Percentiles rank a stretch among this genome's conserved stretches.
phyloP scores from a whole-genome alignment of 2,888 invertebrate genomes.

The Thera britannica region DNA sequence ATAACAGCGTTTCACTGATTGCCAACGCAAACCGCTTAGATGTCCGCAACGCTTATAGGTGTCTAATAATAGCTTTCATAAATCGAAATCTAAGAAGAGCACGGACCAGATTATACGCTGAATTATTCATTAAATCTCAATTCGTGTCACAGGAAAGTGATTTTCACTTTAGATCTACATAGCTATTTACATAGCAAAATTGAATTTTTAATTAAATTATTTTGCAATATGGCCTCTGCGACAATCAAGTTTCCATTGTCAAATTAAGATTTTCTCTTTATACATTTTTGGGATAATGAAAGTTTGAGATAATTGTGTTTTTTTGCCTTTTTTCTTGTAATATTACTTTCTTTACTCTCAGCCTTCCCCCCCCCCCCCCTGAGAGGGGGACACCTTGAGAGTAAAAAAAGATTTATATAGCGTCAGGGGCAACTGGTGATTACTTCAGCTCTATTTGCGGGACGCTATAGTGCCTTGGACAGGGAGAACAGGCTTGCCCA shows the following conservation, averaged over 20 bases:
- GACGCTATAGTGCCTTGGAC: too few relatives aligned
- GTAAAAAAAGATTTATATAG: too few relatives aligned
- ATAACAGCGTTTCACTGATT: too few relatives aligned
- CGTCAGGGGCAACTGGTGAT: too few relatives aligned
- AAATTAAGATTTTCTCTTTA: not conserved
- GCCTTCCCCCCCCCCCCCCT: too few relatives aligned
- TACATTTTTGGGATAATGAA: not conserved
- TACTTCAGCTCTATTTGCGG: too few relatives aligned
- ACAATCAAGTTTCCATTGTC: not conserved
- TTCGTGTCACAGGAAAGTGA: constrained; percentile 34
- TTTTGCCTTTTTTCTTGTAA: too few relatives aligned
- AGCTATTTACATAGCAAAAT: constrained; percentile 31
- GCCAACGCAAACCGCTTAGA: too few relatives aligned
- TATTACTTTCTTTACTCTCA: too few relatives aligned
- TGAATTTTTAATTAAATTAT: constrained; percentile 33
- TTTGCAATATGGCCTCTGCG: constrained; percentile 8
- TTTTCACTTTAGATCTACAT: constrained; percentile 35
- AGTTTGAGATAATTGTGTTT: too few relatives aligned
- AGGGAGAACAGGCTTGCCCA: too few relatives aligned
- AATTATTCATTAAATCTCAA: constrained; percentile 42
- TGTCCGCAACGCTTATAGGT: not conserved
- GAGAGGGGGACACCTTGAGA: too few relatives aligned
- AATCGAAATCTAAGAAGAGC: constrained; percentile 33
- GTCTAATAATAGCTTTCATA: constrained; percentile 21
- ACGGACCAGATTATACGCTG: constrained; percentile 35